A percentile compares a stretch with the other conserved stretches of the same genome.
Conservation (phyloP, 1,140 invertebrate genomes). For the Andrena cerasifolii region DNA sequence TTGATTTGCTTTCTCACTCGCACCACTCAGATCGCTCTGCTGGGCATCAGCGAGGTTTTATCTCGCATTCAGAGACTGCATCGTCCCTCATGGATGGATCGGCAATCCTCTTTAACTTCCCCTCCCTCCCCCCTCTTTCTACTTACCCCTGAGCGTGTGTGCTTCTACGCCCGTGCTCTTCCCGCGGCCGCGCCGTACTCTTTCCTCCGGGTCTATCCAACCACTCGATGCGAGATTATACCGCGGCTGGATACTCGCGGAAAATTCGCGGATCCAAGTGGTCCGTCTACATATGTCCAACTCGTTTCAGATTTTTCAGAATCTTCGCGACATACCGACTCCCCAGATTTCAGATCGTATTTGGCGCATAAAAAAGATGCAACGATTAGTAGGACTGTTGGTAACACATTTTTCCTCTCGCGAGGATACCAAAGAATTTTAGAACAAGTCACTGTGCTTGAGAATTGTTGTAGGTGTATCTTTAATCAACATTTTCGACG, state of each 20-base stretch:
- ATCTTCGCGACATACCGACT: conserved; percentile 8
- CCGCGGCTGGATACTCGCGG: conserved; percentile 61
- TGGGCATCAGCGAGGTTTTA: conserved; percentile 77
- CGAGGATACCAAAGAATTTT: too few relatives aligned
- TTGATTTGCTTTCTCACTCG: conserved; percentile 55
- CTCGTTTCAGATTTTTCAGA: background rate
- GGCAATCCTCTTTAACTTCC: conserved; percentile 79
- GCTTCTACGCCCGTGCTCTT: conserved; percentile 38
- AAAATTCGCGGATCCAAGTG: conserved; percentile 53
- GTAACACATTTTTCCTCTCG: too few relatives aligned
- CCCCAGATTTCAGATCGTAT: background rate
- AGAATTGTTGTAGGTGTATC: too few relatives aligned
- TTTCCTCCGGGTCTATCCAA: conserved; percentile 58
- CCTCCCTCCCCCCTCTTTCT: conserved; percentile 46
- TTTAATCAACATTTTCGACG: too few relatives aligned
- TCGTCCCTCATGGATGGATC: conserved; percentile 79
- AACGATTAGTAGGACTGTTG: too few relatives aligned
- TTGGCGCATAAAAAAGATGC: too few relatives aligned
- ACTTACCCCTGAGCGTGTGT: conserved; percentile 47
- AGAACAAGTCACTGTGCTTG: too few relatives aligned
- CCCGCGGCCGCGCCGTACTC: conserved; percentile 9
- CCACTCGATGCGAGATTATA: conserved; percentile 75
- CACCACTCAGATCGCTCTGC: conserved; percentile 70
- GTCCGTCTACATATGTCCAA: background rate
- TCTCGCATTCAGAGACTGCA: conserved; percentile 76